A percentile compares a stretch with the other conserved stretches of the same genome.
These are phyloP conservation scores for Intellagama lesueurii DNA, from an alignment of 2,797 vertebrate genomes.

Conservation along the genomic window DNA sequence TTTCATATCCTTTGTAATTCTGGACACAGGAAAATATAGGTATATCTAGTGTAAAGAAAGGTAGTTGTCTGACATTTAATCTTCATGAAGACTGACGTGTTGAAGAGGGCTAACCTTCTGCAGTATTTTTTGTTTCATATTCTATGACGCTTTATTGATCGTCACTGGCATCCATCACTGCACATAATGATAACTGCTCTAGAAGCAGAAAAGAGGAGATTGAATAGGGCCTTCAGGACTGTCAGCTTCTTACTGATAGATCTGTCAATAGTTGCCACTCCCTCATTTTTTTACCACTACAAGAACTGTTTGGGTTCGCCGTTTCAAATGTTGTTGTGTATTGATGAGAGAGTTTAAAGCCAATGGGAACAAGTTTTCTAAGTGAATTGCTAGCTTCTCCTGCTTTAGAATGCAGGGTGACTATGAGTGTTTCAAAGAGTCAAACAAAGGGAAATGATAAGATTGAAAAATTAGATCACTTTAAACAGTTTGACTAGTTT, in stretches of 20 bases:
- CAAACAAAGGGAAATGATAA: not conserved
- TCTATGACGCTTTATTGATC: conserved; percentile 61
- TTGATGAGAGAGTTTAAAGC: conserved; percentile 23
- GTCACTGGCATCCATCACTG: not conserved
- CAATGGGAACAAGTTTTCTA: conserved; percentile 39
- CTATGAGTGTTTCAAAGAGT: not conserved
- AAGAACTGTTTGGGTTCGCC: conserved; percentile 49
- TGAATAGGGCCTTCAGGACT: conserved; percentile 48
- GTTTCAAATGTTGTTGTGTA: conserved; percentile 39
- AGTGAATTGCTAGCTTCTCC: conserved; percentile 35
- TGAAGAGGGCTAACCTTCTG: conserved; percentile 43
- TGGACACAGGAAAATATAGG: conserved; percentile 14
- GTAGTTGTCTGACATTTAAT: conserved; percentile 14
- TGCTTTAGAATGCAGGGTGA: conserved; percentile 19
- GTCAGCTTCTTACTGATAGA: conserved; percentile 31
- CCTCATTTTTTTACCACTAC: not conserved
- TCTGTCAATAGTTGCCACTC: conserved; percentile 38
- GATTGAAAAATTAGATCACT: not conserved
- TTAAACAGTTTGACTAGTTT: not conserved
- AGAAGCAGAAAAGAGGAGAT: conserved; percentile 41
- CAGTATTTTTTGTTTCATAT: conserved; percentile 44
- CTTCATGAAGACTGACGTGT: conserved; percentile 35
- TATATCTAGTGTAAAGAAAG: not conserved
- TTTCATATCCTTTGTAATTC: conserved; percentile 40
- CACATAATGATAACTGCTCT: conserved; percentile 36